Evolutionary conservation across 2,113 vertebrate species (phyloP), one percentile per base, ranked within the genome.

Genomic region (Cyprinus carpio): DNA sequence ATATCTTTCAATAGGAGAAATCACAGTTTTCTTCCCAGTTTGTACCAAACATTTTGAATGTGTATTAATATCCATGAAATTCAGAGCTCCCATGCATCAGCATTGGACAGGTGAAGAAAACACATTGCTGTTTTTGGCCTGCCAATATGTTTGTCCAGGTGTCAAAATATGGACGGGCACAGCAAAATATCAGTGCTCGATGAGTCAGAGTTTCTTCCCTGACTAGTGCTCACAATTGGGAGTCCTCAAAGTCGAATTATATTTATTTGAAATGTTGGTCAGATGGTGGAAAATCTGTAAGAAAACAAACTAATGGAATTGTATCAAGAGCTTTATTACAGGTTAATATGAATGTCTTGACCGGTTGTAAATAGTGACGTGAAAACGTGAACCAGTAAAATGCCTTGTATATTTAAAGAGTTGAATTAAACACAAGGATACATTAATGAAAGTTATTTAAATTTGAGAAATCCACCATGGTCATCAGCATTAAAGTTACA

Each of bases 71-170:
- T 11, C 16, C 10, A 20, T 23, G 23, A 40, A 20, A n/a, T 31
- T 18, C 8, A 54, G 9, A 31, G 81, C 23, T 65, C 34, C 4
- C 72, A 49, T 79, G 65, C 76, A 79, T 84, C 69, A 77, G 81
- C 71, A 83, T 56, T 84, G 82, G 83, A 80, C 74, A 82, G 46
- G 58, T 65, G 65, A 78, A 72, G 71, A 58, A 43, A 81, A 87
- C 90, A 89, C 85, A 86, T 89, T 92, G 90, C 91, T 92, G 92
- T 93, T 92, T 87, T 92, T 92, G 92, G 92, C 91, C 46, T 58
- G 80, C 85, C 75, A 34, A 25, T 81, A 77, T 94, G 89, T 94
- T 94, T 95, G 92, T 91, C 92, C 93, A 94, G 93, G 92, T 94
- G 94, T 93, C 91, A 93, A 91, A 90, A 90, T 91, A 91, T 92